Base-by-base conservation (phyloP, 1,140 invertebrate genomes). In the Linepithema humile region DNA sequence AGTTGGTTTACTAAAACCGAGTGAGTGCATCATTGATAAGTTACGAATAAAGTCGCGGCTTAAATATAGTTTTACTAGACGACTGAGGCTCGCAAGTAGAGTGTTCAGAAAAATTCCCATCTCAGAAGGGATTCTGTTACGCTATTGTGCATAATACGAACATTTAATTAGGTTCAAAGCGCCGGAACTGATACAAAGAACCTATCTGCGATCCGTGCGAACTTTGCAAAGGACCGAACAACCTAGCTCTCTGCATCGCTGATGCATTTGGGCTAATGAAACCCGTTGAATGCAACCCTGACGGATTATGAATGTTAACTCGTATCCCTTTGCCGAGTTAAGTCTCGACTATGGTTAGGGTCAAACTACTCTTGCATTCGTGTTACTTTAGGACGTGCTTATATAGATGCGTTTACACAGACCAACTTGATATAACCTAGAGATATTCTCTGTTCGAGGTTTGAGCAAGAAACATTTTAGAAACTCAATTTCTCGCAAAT, bases 291-390 rank as follows among this genome's bases (percentile, higher is more conserved):
- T 80, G 75, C 48, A 69, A 70, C 64, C 70, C 64, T 2, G 5
- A 6, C 23, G 38, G 48, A 80, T 80, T 80, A 80, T 80, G 64
- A 80, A 80, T 77, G 74, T 77, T 77, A 77, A 53, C 32, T 65
- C 20, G 32, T 40, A 77, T 57, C 64, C 64, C 35, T 70, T 80
- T 69, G 75, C 75, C 15, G 48, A 17, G 64, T 80, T 80, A 80
- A 80, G 48, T 20, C 75, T 80, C 35, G 35, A 32, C 50, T 78
- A 78, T 69, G 48, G 50, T 67, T 78, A 78, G 35, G 62, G 23
- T 80, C 75, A 80, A 80, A 70, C 48, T 69, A 69, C 15, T 15
- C 35, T 69, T n/a, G 40, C 62, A 26, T 55, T 77, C 32, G 10
- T 43, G 38, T 38, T 80, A 80, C 38, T 80, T 80, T 40, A 32